Percentiles rank a stretch among this genome's conserved stretches.
phyloP scores from a whole-genome alignment of 35 echinoderm and acorn worm genomes.

The Lytechinus pictus region DNA sequence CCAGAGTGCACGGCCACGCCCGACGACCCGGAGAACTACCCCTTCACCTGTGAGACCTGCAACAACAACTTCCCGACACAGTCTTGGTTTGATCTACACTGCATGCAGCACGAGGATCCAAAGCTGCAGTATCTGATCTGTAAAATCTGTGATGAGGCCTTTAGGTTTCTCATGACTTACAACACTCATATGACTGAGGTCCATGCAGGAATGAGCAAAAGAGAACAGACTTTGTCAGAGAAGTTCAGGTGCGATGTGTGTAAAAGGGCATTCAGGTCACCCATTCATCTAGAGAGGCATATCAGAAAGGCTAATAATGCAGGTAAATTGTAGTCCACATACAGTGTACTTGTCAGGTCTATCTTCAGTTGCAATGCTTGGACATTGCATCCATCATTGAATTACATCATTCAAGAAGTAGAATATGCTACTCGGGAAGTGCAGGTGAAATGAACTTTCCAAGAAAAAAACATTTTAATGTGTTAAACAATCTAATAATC shows the following conservation, averaged over 20 bases:
- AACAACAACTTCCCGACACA: constrained; percentile 77
- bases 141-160: constrained; percentile 85
- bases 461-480: too few relatives aligned
- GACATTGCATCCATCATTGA: too few relatives aligned
- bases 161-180: constrained; percentile 76
- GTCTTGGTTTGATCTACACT: constrained; percentile 88
- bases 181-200: constrained; percentile 72
- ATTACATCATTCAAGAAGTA: too few relatives aligned
- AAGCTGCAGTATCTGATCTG: constrained; percentile 80
- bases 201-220: constrained; percentile 70
- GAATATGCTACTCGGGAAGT: too few relatives aligned
- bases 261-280: constrained; percentile 89
- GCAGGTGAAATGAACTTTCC: too few relatives aligned
- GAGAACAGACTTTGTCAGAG: constrained; percentile 72
- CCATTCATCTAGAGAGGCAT: constrained; percentile 82
- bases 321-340: constrained; percentile 38
- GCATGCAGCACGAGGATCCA: constrained; percentile 70
- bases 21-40: constrained; percentile 72
- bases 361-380: too few relatives aligned
- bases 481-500: too few relatives aligned
- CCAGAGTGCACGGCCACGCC: constrained; percentile 77
- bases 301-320: constrained; percentile 77
- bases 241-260: constrained; percentile 97
- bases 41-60: constrained; percentile 81
- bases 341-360: too few relatives aligned